A percentile compares a stretch with the other conserved stretches of the same genome.
Conservation (phyloP, 2,113 vertebrate genomes). For the Passer montanus region DNA sequence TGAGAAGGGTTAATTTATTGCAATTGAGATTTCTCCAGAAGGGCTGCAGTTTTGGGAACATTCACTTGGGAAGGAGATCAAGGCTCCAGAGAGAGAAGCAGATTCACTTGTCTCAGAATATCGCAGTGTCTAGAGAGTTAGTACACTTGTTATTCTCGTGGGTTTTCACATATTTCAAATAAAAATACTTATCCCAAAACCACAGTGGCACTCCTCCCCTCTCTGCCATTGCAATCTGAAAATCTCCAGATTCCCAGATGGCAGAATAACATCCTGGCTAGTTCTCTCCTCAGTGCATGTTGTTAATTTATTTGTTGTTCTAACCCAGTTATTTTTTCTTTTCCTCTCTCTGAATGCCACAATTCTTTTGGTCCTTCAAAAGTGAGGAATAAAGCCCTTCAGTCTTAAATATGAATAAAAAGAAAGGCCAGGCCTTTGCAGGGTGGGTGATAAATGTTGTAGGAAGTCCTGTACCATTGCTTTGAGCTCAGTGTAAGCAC, state of each 20-base stretch:
- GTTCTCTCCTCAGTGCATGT: background rate
- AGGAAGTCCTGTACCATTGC: background rate
- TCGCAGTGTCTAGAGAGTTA: background rate
- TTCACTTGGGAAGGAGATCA: background rate
- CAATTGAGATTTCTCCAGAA: background rate
- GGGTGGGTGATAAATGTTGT: background rate
- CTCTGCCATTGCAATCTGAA: background rate
- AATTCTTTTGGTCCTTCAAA: background rate
- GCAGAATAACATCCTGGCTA: background rate
- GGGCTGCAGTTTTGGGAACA: background rate
- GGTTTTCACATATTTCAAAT: background rate
- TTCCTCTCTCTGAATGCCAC: background rate
- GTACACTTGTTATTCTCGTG: background rate
- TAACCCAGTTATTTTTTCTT: background rate
- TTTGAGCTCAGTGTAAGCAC: background rate
- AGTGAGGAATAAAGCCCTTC: background rate
- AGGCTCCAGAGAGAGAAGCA: background rate
- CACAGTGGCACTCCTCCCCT: background rate
- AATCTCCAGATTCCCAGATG: background rate
- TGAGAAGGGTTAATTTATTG: background rate
- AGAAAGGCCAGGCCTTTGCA: background rate
- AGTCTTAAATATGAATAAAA: background rate
- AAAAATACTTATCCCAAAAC: background rate
- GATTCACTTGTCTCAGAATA: background rate
- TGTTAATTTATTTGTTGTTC: constrained; percentile 2